Evolutionary conservation across 1,140 invertebrate genomes (phyloP).

Genomic region (Mycetomoellerius zeteki): DNA sequence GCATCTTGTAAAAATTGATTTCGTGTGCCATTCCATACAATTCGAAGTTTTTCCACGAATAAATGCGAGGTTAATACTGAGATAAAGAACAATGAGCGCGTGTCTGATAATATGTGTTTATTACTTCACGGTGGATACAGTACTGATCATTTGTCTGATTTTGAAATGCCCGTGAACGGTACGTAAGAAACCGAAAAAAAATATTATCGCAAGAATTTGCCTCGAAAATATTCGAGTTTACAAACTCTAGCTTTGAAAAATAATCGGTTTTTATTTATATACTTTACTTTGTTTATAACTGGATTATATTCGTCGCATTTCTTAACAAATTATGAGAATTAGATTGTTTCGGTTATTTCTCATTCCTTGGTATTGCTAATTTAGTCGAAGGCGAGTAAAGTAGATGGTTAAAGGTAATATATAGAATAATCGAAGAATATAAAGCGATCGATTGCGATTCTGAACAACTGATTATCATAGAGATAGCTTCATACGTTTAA

Average conservation of each 20-base stretch:
- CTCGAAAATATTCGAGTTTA: background rate
- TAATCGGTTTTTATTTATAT: background rate
- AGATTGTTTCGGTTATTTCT: background rate
- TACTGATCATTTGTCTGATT: background rate
- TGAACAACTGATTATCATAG: conserved; percentile 30
- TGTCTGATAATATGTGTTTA: background rate
- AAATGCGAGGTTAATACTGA: background rate
- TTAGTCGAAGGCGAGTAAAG: background rate
- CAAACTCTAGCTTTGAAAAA: background rate
- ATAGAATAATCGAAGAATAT: conserved; percentile 10
- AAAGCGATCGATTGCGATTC: background rate
- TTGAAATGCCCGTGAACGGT: background rate
- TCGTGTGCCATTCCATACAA: background rate
- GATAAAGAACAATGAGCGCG: background rate
- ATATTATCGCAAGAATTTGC: background rate
- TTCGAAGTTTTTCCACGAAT: background rate
- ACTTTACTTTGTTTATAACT: background rate
- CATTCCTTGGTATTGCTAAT: background rate
- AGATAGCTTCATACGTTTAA: conserved; percentile 6
- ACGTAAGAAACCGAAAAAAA: background rate
- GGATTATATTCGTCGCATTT: background rate
- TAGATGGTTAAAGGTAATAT: background rate
- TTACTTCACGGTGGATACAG: background rate
- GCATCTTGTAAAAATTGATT: background rate
- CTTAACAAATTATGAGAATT: background rate